These are phyloP conservation scores for Monopis laevigella DNA, from an alignment of 2,888 invertebrate genomes.

Conservation along the genomic window DNA sequence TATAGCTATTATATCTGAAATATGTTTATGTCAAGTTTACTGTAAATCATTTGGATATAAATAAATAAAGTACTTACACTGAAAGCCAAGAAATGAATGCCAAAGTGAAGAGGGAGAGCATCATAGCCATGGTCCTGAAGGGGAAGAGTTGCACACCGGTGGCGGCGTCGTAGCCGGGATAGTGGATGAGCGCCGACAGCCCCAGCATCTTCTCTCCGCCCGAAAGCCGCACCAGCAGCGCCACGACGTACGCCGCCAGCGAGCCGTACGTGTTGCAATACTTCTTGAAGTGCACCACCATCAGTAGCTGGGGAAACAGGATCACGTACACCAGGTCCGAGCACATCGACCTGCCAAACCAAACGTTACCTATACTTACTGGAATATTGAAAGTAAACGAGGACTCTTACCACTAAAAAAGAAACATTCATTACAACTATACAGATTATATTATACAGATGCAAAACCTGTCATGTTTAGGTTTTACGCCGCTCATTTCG, in stretches of 20 bases:
- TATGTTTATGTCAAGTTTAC: no score
- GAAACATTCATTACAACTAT: no score
- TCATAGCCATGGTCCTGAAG: constrained; percentile 95
- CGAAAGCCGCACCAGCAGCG: constrained; percentile 81
- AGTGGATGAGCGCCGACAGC: constrained; percentile 84
- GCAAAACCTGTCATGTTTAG: no score
- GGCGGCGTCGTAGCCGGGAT: constrained; percentile 82
- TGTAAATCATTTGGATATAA: no score
- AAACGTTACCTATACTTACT: no score
- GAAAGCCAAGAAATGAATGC: constrained; percentile 84
- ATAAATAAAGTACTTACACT: constrained; percentile 70
- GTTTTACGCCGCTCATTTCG: no score
- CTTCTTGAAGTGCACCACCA: constrained; percentile 95
- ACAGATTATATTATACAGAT: no score
- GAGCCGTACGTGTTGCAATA: constrained; percentile 98
- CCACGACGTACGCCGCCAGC: constrained; percentile 86
- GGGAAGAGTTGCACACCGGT: constrained; percentile 93
- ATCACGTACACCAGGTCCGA: constrained; percentile 99
- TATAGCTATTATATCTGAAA: no score
- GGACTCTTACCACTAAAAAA: no score
- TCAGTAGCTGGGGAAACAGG: constrained; percentile 96
- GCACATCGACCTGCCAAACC: constrained; percentile 92
- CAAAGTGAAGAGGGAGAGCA: constrained; percentile 82
- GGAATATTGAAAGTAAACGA: no score
- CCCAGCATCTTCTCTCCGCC: constrained; percentile 88